Percentiles rank a stretch among this genome's conserved stretches.
Evolutionary conservation across 2,797 vertebrate genomes (phyloP).

Genomic region (Amblyraja radiata): DNA sequence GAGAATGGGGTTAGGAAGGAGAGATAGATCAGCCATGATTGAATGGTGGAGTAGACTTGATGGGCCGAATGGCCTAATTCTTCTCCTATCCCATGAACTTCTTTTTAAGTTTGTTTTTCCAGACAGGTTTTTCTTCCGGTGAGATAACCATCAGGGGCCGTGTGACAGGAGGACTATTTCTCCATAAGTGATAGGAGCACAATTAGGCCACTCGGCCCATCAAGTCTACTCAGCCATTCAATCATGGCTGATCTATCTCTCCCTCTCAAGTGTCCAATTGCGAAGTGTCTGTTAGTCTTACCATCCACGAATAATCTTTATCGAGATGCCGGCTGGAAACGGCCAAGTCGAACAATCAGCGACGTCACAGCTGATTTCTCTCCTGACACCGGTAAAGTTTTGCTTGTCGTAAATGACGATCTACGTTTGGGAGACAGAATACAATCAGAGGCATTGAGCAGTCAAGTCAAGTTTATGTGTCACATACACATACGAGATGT

Average conservation of each 20-base stretch:
- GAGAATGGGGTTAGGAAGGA: no score
- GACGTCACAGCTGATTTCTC: conserved; percentile 68
- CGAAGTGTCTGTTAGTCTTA: conserved; percentile 53
- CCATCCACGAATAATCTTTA: conserved; percentile 84
- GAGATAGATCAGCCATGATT: no score
- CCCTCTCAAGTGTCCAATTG: background rate
- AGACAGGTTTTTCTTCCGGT: background rate
- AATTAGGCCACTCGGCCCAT: no score
- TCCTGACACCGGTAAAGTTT: conserved; percentile 64
- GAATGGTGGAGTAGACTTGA: no score
- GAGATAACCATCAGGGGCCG: no score
- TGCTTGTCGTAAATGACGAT: conserved; percentile 72
- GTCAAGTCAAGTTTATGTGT: no score
- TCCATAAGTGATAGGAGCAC: no score
- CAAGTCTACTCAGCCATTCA: no score
- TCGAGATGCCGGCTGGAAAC: conserved; percentile 69
- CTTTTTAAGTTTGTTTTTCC: no score
- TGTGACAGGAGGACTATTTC: background rate
- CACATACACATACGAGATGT: no score
- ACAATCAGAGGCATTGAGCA: background rate
- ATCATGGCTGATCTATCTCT: background rate
- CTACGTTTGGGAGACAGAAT: conserved; percentile 50
- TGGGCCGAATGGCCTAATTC: no score
- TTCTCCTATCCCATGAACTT: no score
- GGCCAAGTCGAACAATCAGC: conserved; percentile 70